Evolutionary conservation across 2,113 vertebrate species (phyloP), one percentile per base, ranked within the genome.

Genomic region (Mormoops blainvillei): DNA sequence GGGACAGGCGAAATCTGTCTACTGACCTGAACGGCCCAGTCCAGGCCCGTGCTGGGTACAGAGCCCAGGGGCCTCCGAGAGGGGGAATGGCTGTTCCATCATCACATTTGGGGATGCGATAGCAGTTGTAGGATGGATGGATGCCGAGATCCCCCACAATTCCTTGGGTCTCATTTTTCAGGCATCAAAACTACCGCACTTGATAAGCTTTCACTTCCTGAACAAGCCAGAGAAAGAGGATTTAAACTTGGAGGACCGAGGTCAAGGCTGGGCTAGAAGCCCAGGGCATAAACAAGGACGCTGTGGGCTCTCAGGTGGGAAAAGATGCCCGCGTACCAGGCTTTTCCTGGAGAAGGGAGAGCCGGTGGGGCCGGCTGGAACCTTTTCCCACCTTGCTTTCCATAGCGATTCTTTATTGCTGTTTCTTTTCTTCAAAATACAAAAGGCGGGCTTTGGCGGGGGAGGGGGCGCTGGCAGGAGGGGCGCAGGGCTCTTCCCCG

Each of bases 401-500:
- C 71, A 67, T 89, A 80, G 95, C 81, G 95, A 95, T 96, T 98
- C 95, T 54, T 91, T 71, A 50, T 33, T 76, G 76, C 74, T 13
- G 50, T 54, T 67, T 45, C 61, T 43, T 58, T 83, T 67, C 68
- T 83, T 63, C 70, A 31, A 94, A 94, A 76, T 13, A 43, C 67
- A 68, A 67, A 31, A n/a, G 80, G 73, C n/a, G 12, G 36, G 63
- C 33, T 41, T n/a, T 41, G 58, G 52, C 78, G 33, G 24, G 36
- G n/a, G 45, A 12, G 83, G 33, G 24, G 36, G n/a, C 45, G 28
- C 91, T 96, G 73, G 92, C 97, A 71, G 95, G 87, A 97, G 65
- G 96, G 96, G 96, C 96, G 54, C 94, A 94, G 92, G 97, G 94
- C 93, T 97, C 98, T 95, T 71, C 97, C 96, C 36, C 24, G 54